Percentiles rank a stretch among this genome's conserved stretches.
These are phyloP conservation scores for Dolomedes plantarius DNA, from an alignment of 2,888 invertebrate genomes.

Conservation along the genomic window DNA sequence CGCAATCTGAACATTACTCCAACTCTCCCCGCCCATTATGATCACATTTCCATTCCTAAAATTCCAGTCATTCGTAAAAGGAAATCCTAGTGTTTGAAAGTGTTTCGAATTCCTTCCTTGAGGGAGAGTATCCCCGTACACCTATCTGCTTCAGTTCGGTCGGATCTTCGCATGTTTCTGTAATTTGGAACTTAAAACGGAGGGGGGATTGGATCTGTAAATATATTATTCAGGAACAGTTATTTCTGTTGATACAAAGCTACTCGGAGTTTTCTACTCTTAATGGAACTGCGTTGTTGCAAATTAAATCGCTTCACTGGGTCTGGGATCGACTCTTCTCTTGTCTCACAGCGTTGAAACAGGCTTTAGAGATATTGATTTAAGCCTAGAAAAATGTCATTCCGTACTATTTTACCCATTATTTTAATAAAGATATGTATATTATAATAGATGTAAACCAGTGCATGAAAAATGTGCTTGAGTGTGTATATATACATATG, in stretches of 20 bases:
- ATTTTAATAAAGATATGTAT: no score
- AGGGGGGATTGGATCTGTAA: background rate
- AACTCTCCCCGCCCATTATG: background rate
- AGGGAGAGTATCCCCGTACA: background rate
- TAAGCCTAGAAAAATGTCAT: no score
- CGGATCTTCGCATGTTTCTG: background rate
- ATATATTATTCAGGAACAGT: background rate
- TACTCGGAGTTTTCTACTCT: background rate
- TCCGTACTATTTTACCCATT: no score
- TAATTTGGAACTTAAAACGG: background rate
- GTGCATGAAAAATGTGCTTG: no score
- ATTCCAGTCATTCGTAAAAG: background rate
- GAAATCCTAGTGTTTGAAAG: background rate
- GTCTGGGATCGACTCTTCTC: background rate
- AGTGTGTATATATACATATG: no score
- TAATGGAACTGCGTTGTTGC: background rate
- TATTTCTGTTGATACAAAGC: background rate
- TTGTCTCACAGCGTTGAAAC: background rate
- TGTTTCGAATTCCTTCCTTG: background rate
- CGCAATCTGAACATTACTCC: background rate
- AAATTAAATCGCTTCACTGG: background rate
- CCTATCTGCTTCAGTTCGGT: background rate
- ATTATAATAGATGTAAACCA: no score
- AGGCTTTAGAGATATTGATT: background rate
- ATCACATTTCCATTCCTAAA: background rate